Percentiles rank a stretch among this genome's conserved stretches.
Conservation (phyloP, 2,888 invertebrate genomes). For the Frankliniella intonsa region DNA sequence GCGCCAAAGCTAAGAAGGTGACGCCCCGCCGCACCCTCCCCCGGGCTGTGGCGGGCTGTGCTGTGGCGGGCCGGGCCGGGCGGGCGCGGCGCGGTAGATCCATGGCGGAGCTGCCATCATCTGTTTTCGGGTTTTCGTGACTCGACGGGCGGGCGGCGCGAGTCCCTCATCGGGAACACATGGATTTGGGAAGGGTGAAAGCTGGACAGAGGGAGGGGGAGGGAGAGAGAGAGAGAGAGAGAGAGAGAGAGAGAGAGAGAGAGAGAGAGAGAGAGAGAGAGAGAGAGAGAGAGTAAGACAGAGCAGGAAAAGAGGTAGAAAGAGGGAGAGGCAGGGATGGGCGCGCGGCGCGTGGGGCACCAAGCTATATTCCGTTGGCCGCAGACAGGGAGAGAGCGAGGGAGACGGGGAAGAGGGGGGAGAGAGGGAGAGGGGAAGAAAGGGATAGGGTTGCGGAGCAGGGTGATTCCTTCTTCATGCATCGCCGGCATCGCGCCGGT, state of each 20-base stretch:
- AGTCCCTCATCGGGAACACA: conserved; percentile 16
- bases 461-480: too few relatives aligned
- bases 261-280: neutral
- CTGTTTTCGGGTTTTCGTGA: conserved; percentile 19
- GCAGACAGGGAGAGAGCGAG: neutral
- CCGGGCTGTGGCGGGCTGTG: neutral
- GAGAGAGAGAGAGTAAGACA: neutral
- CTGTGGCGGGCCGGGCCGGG: neutral
- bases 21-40: neutral
- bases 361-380: neutral
- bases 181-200: neutral
- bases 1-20: neutral
- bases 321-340: too few relatives aligned
- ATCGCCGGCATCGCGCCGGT: too few relatives aligned
- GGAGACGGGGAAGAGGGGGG: neutral
- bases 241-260: neutral
- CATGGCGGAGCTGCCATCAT: neutral
- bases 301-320: too few relatives aligned
- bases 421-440: neutral
- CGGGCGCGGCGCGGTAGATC: neutral
- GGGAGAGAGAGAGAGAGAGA: neutral
- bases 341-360: too few relatives aligned
- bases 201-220: neutral
- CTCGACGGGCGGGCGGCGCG: neutral
- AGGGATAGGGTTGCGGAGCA: neutral